Conservation (phyloP, 2,797 vertebrate genomes). For the Chaetophractus vellerosus region DNA sequence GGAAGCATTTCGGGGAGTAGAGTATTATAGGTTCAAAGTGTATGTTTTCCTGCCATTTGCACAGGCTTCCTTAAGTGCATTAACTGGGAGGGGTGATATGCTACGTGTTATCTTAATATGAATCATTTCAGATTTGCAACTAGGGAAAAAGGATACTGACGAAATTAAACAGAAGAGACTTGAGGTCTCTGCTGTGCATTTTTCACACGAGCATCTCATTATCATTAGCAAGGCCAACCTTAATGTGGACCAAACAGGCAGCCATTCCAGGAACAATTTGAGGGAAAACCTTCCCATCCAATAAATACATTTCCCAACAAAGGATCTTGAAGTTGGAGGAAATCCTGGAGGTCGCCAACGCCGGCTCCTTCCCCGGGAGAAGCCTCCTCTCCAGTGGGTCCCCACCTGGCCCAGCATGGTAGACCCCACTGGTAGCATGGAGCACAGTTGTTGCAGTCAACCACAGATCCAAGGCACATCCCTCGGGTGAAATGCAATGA, state of each 20-base stretch:
- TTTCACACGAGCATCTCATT: not conserved
- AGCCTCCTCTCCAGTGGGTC: not conserved
- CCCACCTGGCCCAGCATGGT: not conserved
- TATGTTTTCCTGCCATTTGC: not conserved
- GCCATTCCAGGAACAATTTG: not conserved
- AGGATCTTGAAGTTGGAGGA: not conserved
- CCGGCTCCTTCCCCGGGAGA: too few relatives aligned
- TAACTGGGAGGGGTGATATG: not conserved
- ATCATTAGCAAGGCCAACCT: too few relatives aligned
- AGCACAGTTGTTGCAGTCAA: not conserved
- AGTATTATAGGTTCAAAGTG: not conserved
- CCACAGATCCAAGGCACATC: rapidly evolving
- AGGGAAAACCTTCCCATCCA: not conserved
- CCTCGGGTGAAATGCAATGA: too few relatives aligned
- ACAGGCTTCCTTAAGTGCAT: not conserved
- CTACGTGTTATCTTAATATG: not conserved
- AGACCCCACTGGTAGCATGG: too few relatives aligned
- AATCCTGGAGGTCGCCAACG: too few relatives aligned
- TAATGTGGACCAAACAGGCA: not conserved
- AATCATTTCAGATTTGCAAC: not conserved
- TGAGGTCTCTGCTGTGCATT: not conserved
- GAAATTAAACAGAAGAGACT: not conserved
- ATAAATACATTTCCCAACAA: not conserved
- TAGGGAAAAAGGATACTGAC: not conserved
- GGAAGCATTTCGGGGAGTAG: not conserved